Base-by-base conservation (phyloP, 2,113 vertebrate species). In the Campylomormyrus numenius region DNA sequence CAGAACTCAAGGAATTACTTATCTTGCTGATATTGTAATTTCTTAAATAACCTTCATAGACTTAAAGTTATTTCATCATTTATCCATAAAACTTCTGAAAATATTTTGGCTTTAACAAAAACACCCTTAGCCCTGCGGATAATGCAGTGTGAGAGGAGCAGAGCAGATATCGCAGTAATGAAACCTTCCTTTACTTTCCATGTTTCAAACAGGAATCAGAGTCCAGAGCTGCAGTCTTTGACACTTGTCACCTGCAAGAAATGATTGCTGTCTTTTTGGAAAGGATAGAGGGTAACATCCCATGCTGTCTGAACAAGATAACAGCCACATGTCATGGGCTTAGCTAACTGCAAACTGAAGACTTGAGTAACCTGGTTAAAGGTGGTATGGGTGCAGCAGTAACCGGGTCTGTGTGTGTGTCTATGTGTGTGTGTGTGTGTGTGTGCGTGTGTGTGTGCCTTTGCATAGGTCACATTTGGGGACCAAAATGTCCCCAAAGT, bases 241-340 rank as follows among this genome's bases (percentile, higher is more conserved):
- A 89, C 83, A 66, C 89, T 88, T 66, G 77, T 92, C 90, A 92
- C 90, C 92, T 91, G 91, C 90, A 92, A 93, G 90, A 91, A 92
- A 92, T 92, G 92, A 94, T 93, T 92, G 91, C 90, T 89, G 91
- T 92, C 91, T 87, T 90, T 87, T 87, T 91, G 50, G 70, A 87
- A 88, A 88, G 88, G 88, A 83, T 83, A 88, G 91, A 90, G 89
- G 92, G 93, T 91, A 89, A 90, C 90, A 93, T 91, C 92, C 89
- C 90, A 58, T 90, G 90, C 93, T 93, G 92, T 91, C 91, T 49
- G 74, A 89, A 86, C 87, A 92, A 92, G 91, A 93, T 93, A 93
- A 92, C 92, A 86, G 89, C 91, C 77, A 91, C 89, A 91, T 92
- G 87, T 91, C 92, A 89, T 90, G 89, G 91, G 84, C 90, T 91